Evolutionary conservation across 2,113 vertebrate species (phyloP).

Genomic region (Felis chaus): DNA sequence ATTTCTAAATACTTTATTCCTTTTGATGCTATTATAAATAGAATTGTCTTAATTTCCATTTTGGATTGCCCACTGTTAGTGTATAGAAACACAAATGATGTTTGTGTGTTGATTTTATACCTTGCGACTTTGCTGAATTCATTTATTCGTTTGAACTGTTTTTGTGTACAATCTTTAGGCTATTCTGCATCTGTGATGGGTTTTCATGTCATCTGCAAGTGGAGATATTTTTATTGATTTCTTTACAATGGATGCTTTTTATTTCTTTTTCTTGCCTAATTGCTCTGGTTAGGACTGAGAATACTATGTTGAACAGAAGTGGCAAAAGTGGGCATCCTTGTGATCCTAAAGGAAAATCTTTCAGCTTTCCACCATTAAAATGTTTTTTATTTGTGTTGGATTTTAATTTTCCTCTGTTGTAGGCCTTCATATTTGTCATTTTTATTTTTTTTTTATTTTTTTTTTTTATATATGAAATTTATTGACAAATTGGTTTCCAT

Average conservation of each 20-base stretch:
- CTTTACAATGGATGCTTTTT: neutral
- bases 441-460: too few relatives aligned
- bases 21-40: neutral
- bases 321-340: neutral
- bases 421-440: neutral
- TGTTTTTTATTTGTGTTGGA: neutral
- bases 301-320: neutral
- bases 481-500: too few relatives aligned
- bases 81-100: neutral
- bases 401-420: neutral
- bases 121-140: neutral
- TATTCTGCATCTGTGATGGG: neutral
- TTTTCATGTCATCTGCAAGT: neutral
- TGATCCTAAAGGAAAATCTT: neutral
- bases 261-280: neutral
- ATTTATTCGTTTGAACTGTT: neutral
- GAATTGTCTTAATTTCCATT: neutral
- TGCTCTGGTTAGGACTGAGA: neutral
- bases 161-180: neutral
- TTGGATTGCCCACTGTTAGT: neutral
- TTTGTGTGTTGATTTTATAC: neutral
- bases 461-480: too few relatives aligned
- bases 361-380: neutral
- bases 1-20: neutral
- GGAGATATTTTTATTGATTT: neutral